Base-by-base conservation (phyloP, 2,888 invertebrate species). In the Pycnomerus fuliginosus region DNA sequence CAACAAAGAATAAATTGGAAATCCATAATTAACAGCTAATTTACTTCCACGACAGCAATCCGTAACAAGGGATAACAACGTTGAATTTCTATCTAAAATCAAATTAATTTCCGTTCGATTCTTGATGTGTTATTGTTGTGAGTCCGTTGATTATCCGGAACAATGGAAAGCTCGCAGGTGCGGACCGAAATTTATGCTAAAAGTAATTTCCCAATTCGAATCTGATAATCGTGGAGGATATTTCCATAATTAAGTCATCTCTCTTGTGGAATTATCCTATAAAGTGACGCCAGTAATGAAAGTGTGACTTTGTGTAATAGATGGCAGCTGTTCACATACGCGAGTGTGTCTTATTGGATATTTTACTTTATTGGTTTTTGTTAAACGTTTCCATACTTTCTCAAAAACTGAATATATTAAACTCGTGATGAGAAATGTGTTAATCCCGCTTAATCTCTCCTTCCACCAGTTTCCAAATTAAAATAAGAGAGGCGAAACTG, bases 381-480 rank as follows among this genome's bases (percentile, higher is more conserved):
- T 12, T 13, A 13, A 28, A 12, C 10, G n/a, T 10, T 20, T 8
- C 5, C 20, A 20, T 20, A 5, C 20, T 8, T 8, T 20, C 12
- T n/a, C 11, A 13, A 13, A 8, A 28, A 28, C 11, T 28, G 28
- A 31, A 31, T 31, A 31, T 16, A 31, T 31, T 15, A 31, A 27
- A 24, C 17, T 13, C 50, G 54, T 55, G 52, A 50, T 43, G 46
- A 43, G 48, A 50, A 52, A 55, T 51, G 49, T 50, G 50, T 50
- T 53, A 55, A 56, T 55, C 50, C 52, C 45, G 42, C 52, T 50
- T 56, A 56, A 56, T 55, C 56, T 51, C 43, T 50, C 43, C 47
- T 41, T 40, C 35, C 44, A 33, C n/a, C 37, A 48, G 46, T 46
- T 50, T 40, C 50, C 52, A 48, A 51, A 55, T 50, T 50, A 56